Evolutionary conservation across 2,797 vertebrate genomes (phyloP), one percentile per base, ranked within the genome.

Genomic region (Cossypha polioptera): DNA sequence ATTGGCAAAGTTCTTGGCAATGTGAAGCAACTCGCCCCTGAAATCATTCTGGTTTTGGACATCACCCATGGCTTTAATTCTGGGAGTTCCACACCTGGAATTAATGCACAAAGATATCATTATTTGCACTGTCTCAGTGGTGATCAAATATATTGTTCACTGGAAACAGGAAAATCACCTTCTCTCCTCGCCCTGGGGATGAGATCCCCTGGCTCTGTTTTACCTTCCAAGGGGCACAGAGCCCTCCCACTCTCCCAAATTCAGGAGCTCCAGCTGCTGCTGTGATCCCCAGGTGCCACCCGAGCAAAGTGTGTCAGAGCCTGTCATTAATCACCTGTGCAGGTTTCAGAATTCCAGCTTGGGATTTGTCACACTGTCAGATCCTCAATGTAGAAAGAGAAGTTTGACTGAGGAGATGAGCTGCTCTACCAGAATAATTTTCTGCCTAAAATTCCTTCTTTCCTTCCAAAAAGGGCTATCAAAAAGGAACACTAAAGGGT

Each of bases 281-380:
- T 67, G 53, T 3, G 21, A 68, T 59, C n/a, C 25, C 53, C 31
- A 10, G 43, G 22, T 51, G 48, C 9, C 15, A 40, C 20, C 63
- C 73, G 57, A 31, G 58, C 28, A n/a, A 36, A 50, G 48, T 0
- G 1, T 1, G 2, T 1, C 53, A 16, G 20, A 29, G 8, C 13
- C n/a, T 20, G 3, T 16, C 11, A 62, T 65, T 16, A 43, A 68
- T 74, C 28, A 35, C 43, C 51, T 73, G 19, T 0, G 58, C 50
- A 55, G 33, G 10, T 12, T 48, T 55, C 21, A n/a, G n/a, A 66
- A 48, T 38, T 55, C 43, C 61, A 63, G 43, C 29, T 2, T n/a
- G 71, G 81, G 16, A 38, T 83, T 51, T 53, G 68, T 45, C 51
- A 45, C 47, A 8, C 38, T 4, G 14, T 42, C 53, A 54, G 35